Percentiles rank a stretch among this genome's conserved stretches.
These are phyloP conservation scores for Psephotus haematonotus DNA, from an alignment of 2,113 vertebrate species.

Conservation along the genomic window DNA sequence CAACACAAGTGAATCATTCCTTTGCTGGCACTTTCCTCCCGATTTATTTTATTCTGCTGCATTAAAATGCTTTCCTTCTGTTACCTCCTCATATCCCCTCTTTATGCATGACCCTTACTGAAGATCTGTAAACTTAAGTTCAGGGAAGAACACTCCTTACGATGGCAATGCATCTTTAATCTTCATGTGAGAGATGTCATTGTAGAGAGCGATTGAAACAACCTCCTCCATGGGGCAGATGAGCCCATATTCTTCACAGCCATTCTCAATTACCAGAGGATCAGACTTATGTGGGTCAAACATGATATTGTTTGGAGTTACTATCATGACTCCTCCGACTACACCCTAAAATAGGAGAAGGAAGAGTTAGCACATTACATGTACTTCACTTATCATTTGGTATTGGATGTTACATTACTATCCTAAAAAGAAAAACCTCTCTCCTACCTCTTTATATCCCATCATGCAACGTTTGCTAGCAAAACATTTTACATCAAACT, in stretches of 20 bases:
- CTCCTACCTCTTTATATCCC: neutral
- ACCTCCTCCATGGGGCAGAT: constrained; percentile 98
- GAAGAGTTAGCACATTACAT: neutral
- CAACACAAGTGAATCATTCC: neutral
- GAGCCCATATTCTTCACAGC: constrained; percentile 97
- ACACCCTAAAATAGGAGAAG: constrained; percentile 82
- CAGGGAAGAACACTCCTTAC: constrained; percentile 82
- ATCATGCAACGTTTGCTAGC: neutral
- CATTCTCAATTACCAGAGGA: constrained; percentile 96
- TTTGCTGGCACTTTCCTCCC: neutral
- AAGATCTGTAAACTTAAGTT: neutral
- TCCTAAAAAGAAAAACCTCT: neutral
- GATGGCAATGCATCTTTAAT: constrained; percentile 96
- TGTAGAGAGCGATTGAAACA: constrained; percentile 93
- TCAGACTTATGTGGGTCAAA: constrained; percentile 99
- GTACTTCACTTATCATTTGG: neutral
- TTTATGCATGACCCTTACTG: neutral
- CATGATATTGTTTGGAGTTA: constrained; percentile 99
- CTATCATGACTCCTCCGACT: constrained; percentile 96
- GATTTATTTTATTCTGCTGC: neutral
- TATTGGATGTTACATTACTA: neutral
- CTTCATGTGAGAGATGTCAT: constrained; percentile 97
- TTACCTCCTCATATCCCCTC: neutral
- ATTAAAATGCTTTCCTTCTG: neutral
- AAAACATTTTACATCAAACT: neutral